Percentiles rank a stretch among this genome's conserved stretches.
Evolutionary conservation across 1,140 invertebrate species (phyloP).

Genomic region (Drosophila orosa): DNA sequence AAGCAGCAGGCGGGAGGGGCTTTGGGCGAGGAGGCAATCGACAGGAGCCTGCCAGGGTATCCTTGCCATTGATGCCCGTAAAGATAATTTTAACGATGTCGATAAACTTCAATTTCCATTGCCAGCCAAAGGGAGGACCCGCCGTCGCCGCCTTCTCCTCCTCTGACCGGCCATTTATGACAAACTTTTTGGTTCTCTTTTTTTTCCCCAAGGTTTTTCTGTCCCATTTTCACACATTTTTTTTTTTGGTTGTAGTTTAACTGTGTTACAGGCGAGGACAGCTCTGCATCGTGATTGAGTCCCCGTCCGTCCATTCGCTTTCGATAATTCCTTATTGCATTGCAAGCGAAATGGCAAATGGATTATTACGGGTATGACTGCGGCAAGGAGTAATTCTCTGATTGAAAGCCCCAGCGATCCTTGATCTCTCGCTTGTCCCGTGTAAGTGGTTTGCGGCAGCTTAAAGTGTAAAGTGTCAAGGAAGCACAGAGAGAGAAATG

Average conservation of each 20-base stretch:
- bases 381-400: conserved; percentile 12
- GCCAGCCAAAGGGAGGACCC: conserved; percentile 28
- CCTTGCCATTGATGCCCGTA: conserved; percentile 64
- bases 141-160: background rate
- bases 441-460: conserved; percentile 3
- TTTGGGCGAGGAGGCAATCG: conserved; percentile 18
- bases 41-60: conserved; percentile 40
- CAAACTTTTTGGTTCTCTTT: conserved; percentile 30
- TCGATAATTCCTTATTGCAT: conserved; percentile 71
- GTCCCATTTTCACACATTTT: conserved; percentile 42
- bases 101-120: conserved; percentile 82
- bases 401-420: conserved; percentile 8
- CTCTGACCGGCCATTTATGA: conserved; percentile 59
- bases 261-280: conserved; percentile 53
- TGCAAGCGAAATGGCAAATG: conserved; percentile 31
- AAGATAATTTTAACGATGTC: conserved; percentile 83
- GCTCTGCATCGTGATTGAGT: conserved; percentile 51
- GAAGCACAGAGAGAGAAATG: background rate
- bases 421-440: conserved; percentile 18
- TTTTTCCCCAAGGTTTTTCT: conserved; percentile 3
- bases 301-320: background rate
- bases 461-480: conserved; percentile 1
- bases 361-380: conserved; percentile 31
- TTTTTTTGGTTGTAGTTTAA: conserved; percentile 51
- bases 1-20: background rate